Percentiles rank a stretch among this genome's conserved stretches.
phyloP scores from a whole-genome alignment of 2,888 invertebrate genomes.

The Caenorhabditis wallacei region DNA sequence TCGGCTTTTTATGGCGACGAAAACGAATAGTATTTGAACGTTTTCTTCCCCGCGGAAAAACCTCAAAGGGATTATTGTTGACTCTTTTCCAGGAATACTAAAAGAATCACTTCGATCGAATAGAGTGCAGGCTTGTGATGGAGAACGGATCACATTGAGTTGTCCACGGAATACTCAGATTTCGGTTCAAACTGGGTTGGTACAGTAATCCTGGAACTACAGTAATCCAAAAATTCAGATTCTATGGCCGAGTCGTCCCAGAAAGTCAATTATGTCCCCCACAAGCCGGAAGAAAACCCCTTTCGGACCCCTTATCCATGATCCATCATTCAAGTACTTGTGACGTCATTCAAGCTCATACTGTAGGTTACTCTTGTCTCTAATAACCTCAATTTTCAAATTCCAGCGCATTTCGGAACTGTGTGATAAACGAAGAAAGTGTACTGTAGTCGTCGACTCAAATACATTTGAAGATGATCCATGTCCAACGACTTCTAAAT shows the following conservation, averaged over 20 bases:
- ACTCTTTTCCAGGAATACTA: conserved; percentile 88
- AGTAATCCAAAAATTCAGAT: conserved; percentile 51
- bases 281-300: conserved; percentile 30
- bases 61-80: too few species aligned
- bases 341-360: conserved; percentile 81
- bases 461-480: conserved; percentile 92
- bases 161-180: conserved; percentile 95
- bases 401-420: conserved; percentile 94
- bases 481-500: conserved; percentile 93
- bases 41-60: too few species aligned
- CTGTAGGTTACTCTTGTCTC: conserved; percentile 62
- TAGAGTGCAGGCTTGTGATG: conserved; percentile 94
- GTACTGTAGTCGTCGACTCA: conserved; percentile 93
- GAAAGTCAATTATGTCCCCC: conserved; percentile 80
- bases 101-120: conserved; percentile 93
- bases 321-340: conserved; percentile 69
- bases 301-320: background rate
- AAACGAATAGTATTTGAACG: too few species aligned
- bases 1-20: conserved; percentile 18
- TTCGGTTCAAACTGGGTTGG: conserved; percentile 78
- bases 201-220: background rate
- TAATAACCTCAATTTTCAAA: background rate
- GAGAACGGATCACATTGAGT: conserved; percentile 91
- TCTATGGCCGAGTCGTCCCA: conserved; percentile 83
- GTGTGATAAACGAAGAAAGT: conserved; percentile 94